A percentile compares a stretch with the other conserved stretches of the same genome.
Evolutionary conservation across 2,888 invertebrate genomes (phyloP).

Genomic region (Melinaea menophilus): DNA sequence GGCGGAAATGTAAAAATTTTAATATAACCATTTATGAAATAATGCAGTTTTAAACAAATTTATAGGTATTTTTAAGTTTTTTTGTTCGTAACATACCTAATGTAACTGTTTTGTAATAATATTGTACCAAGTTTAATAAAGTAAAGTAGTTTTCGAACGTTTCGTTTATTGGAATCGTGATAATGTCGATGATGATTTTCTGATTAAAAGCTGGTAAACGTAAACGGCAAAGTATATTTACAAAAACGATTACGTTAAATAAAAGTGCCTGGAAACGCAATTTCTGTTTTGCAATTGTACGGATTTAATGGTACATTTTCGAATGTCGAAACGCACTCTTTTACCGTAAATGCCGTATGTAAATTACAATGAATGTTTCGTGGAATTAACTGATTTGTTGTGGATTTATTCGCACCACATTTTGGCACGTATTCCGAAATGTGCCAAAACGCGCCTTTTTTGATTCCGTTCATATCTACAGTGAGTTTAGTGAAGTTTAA

Average conservation of each 20-base stretch:
- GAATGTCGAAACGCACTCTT: conserved; percentile 45
- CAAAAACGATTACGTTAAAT: conserved; percentile 13
- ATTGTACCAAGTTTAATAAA: too few species aligned
- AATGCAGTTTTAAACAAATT: too few species aligned
- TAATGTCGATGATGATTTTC: not conserved
- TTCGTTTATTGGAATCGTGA: too few species aligned
- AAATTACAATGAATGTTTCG: conserved; percentile 42
- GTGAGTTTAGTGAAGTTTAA: not conserved
- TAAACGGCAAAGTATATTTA: conserved; percentile 8
- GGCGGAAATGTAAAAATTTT: not conserved
- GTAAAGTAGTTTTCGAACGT: too few species aligned
- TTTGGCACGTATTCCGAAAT: conserved; percentile 30
- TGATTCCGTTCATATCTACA: conserved; percentile 11
- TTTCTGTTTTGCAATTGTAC: conserved; percentile 47
- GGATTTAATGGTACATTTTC: conserved; percentile 44
- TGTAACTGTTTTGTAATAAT: too few species aligned
- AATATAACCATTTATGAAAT: not conserved
- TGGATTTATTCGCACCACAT: conserved; percentile 37
- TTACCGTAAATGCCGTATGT: conserved; percentile 41
- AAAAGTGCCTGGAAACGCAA: conserved; percentile 23
- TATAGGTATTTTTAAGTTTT: too few species aligned
- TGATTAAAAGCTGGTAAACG: conserved; percentile 7
- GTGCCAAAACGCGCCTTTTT: conserved; percentile 22
- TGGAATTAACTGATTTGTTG: conserved; percentile 43
- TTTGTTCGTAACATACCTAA: too few species aligned